These are phyloP conservation scores for Dipus sagitta DNA, from an alignment of 2,797 vertebrate genomes.

Conservation along the genomic window DNA sequence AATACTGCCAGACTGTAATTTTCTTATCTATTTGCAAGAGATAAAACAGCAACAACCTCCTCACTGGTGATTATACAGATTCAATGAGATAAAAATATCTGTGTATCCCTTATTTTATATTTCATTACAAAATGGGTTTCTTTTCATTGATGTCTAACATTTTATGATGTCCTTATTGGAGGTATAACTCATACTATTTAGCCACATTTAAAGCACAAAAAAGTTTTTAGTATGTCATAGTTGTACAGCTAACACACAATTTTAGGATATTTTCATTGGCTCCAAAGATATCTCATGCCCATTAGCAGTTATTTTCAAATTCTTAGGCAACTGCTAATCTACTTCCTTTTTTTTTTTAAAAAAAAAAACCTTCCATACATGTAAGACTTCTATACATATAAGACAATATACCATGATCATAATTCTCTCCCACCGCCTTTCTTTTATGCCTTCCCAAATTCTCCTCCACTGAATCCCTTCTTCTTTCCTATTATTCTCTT, in stretches of 20 bases:
- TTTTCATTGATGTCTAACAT: background rate
- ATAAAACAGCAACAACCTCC: background rate
- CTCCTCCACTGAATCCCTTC: no score
- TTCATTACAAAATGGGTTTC: background rate
- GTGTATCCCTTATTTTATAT: background rate
- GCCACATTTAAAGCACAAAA: background rate
- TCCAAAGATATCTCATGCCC: background rate
- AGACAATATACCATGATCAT: no score
- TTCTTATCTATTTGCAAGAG: background rate
- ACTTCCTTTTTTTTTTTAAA: background rate
- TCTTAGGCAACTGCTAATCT: slow-evolving; percentile 40
- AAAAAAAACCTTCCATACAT: no score
- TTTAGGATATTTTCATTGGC: slow-evolving; percentile 14
- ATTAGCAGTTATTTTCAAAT: background rate
- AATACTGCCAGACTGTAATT: slow-evolving; percentile 1
- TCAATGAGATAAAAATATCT: background rate
- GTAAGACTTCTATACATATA: no score
- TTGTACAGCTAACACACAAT: background rate
- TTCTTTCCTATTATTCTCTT: no score
- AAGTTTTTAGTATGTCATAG: background rate
- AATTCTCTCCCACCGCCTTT: no score
- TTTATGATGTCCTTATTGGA: background rate
- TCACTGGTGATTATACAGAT: background rate
- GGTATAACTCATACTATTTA: background rate
- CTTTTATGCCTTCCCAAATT: no score